Base-by-base conservation (phyloP, 37 sponge, comb jelly and placozoan genomes). In the Eunapius fragilis region DNA sequence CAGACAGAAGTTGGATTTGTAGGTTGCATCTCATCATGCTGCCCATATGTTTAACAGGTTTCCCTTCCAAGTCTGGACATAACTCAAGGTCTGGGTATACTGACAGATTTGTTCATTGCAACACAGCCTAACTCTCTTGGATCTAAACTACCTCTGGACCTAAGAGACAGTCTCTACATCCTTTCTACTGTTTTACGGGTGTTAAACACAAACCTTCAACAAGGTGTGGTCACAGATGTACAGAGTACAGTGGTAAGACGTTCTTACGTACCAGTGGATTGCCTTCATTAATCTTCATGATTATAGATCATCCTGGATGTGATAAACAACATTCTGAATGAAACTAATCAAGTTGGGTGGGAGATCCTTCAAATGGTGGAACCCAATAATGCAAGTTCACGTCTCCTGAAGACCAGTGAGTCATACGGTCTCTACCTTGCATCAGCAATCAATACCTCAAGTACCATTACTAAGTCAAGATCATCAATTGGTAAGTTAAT, bases 361-460 rank as follows among this genome's bases (percentile, higher is more conserved):
- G 17, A 84, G 2, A 25, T 30, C 48, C 76, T 84, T 27, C 75
- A 84, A 45, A 31, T 26, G 17, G 85, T 33, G 2, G 37, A 80
- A n/a, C 80, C 71, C 32, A 37, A 41, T 79, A 19, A 12, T 17
- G 58, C 58, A 58, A 58, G 58, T 58, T 19, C 58, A 17, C 58
- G 6, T 58, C 28, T 87, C 32, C 80, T 87, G 26, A n/a, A 49
- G 80, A 79, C 37, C 31, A 33, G 50, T 3, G 87, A 87, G 50
- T 71, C 74, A 71, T 87, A 87, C 26, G 87, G 70, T 2, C 79
- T 79, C 35, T 87, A 71, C n/a, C 27, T 87, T 28, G 71, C 87
- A 14, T 25, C 36, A 23, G 41, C 45, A 2, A 24, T 84, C 75
- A 27, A 73, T 3, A 75, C 31, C 6, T 2, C 0, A 3, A 75